These are phyloP conservation scores for Malurus elegans DNA, from an alignment of 2,113 vertebrate genomes.

Conservation along the genomic window DNA sequence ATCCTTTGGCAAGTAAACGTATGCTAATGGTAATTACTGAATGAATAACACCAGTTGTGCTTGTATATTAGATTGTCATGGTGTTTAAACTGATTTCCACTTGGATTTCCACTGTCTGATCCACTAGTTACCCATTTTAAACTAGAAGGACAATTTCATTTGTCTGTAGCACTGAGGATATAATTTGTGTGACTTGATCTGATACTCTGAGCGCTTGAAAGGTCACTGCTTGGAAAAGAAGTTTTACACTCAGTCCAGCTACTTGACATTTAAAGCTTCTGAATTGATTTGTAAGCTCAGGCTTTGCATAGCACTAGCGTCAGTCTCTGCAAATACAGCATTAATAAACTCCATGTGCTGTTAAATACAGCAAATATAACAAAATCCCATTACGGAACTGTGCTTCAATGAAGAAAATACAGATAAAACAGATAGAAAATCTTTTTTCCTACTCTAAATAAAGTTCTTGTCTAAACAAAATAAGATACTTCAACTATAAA, in stretches of 20 bases:
- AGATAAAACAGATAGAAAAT: background rate
- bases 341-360: background rate
- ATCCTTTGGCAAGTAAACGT: background rate
- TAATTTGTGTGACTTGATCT: background rate
- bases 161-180: background rate
- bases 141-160: background rate
- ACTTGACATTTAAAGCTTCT: constrained; percentile 42
- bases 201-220: constrained; percentile 5
- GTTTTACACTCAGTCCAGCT: background rate
- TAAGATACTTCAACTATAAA: background rate
- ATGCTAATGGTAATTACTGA: background rate
- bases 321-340: background rate
- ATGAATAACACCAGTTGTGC: background rate
- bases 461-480: background rate
- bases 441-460: background rate
- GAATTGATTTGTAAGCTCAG: background rate
- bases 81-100: background rate
- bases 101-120: background rate
- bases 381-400: background rate
- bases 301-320: background rate
- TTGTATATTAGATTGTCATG: background rate
- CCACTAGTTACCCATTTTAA: background rate
- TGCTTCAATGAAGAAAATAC: background rate
- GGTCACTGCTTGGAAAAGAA: constrained; percentile 23
- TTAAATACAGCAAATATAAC: background rate